A percentile compares a stretch with the other conserved stretches of the same genome.
Evolutionary conservation across 1,140 invertebrate species (phyloP).

Genomic region (Chrysopa pallens): DNA sequence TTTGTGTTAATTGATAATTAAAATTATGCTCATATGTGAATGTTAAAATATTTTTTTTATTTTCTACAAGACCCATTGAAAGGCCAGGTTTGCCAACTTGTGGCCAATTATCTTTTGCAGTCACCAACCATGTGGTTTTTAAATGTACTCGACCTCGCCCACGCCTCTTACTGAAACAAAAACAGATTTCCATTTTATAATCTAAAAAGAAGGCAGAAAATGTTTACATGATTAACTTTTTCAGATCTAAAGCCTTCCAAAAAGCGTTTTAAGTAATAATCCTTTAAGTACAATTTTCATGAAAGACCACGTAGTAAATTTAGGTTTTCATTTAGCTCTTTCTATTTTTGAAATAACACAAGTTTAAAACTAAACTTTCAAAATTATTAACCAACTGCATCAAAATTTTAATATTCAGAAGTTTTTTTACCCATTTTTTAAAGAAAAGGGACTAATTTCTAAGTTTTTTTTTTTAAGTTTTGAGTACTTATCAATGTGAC

Average conservation of each 20-base stretch:
- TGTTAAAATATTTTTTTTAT: slow-evolving; percentile 18
- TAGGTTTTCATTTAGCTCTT: no score
- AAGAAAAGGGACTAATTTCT: no score
- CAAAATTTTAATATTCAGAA: no score
- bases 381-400: no score
- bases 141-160: slow-evolving; percentile 30
- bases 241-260: no score
- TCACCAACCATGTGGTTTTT: slow-evolving; percentile 46
- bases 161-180: slow-evolving; percentile 32
- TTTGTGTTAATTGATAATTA: slow-evolving; percentile 57
- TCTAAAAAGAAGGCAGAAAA: neutral
- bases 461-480: no score
- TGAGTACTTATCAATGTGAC: no score
- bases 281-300: slow-evolving; percentile 2
- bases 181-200: neutral
- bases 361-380: no score
- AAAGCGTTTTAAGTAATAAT: slow-evolving; percentile 4
- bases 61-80: slow-evolving; percentile 47
- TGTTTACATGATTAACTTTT: slow-evolving; percentile 1
- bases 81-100: slow-evolving; percentile 46
- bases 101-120: slow-evolving; percentile 46
- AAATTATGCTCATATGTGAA: slow-evolving; percentile 68
- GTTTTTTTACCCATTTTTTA: no score
- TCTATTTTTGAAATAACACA: no score
- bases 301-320: no score